phyloP scores from a whole-genome alignment of 2,888 invertebrate genomes.

The Erynnis tages region DNA sequence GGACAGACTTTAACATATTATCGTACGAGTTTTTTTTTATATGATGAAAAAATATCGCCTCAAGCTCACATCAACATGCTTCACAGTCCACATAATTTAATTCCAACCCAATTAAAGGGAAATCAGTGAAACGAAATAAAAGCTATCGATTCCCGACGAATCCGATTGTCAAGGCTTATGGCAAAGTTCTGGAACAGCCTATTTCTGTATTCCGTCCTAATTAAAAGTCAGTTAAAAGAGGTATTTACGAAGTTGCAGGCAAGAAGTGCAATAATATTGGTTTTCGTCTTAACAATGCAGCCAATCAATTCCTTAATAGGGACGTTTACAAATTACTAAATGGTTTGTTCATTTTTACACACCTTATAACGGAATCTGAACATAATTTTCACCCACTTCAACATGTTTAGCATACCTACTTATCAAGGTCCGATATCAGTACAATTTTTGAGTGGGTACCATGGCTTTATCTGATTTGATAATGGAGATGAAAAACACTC shows the following conservation, averaged over 20 bases:
- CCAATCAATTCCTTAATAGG: slow-evolving; percentile 5
- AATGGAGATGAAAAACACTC: too few relatives aligned
- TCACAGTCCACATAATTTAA: background rate
- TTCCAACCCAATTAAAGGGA: background rate
- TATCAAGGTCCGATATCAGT: too few relatives aligned
- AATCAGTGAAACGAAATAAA: slow-evolving; percentile 9
- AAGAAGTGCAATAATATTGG: slow-evolving; percentile 8
- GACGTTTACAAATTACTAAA: background rate
- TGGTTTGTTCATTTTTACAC: too few relatives aligned
- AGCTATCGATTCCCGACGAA: too few relatives aligned
- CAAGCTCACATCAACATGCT: background rate
- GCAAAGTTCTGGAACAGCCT: slow-evolving; percentile 6
- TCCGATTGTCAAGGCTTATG: slow-evolving; percentile 10
- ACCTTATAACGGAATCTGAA: too few relatives aligned
- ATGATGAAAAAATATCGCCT: too few relatives aligned
- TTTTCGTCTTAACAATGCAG: background rate
- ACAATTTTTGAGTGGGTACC: too few relatives aligned
- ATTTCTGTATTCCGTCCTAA: slow-evolving; percentile 15
- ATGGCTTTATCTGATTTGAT: too few relatives aligned
- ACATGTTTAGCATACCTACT: too few relatives aligned
- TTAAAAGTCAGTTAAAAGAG: slow-evolving; percentile 17
- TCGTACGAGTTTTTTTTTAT: too few relatives aligned
- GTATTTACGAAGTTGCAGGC: slow-evolving; percentile 16
- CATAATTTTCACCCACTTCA: too few relatives aligned
- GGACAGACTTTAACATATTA: too few relatives aligned